Base-by-base conservation (phyloP, 2,113 vertebrate species). In the Cairina moschata region DNA sequence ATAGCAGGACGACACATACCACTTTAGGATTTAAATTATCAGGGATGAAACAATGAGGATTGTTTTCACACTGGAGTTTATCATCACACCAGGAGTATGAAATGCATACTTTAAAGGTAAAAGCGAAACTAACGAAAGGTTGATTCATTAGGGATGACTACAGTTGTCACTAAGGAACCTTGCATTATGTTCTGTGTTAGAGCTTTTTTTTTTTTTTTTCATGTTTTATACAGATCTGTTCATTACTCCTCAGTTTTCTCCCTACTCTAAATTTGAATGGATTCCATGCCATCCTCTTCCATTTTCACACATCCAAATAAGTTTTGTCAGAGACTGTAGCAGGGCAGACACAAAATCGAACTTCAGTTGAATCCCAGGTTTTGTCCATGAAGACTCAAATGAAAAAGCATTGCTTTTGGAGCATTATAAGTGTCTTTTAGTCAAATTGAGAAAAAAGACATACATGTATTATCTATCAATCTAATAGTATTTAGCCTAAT, bases 401-500 rank as follows among this genome's bases (percentile, higher is more conserved):
- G 32, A 86, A 75, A 93, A 92, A 86, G 11, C 56, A 16, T 63
- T 81, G 65, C 60, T 86, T 86, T 74, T 83, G n/a, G 28, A 92
- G 26, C 73, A 60, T 25, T 52, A 54, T 67, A 93, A 80, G 88
- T 67, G 52, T 75, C 10, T 8, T 82, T 63, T 83, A 79, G 80
- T 60, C 69, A 93, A 90, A 86, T 48, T 59, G 69, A 93, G 80
- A 62, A 52, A 36, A 88, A 86, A 93, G 52, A 56, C 22, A 50
- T 50, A 20, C 0, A 0, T 75, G 16, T 52, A 44, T 81, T 86
- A 65, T 65, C 77, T 84, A 72, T 95, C 76, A 83, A 65, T 93
- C 73, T 91, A 82, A 78, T 84, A 68, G 32, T 72, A 63, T 92
- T 93, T 78, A 77, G 90, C 77, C 38, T 73, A 86, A 91, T 84